These are phyloP conservation scores for Lasioglossum morio DNA, from an alignment of 2,888 invertebrate genomes.

Conservation along the genomic window DNA sequence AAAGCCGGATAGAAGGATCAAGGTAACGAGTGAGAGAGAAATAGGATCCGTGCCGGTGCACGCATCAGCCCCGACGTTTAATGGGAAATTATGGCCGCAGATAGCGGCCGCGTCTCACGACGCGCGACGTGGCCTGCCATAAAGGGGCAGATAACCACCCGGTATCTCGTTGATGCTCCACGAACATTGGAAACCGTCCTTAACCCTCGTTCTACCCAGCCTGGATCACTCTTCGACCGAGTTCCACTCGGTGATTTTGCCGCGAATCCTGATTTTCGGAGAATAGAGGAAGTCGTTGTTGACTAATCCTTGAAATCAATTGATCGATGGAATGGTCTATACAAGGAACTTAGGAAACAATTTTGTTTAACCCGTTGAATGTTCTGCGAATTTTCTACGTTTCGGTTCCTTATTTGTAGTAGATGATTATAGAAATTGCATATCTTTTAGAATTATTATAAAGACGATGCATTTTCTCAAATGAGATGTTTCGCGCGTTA, in stretches of 20 bases:
- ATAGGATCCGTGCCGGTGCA: constrained; percentile 34
- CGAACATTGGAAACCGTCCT: constrained; percentile 57
- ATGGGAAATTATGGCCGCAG: constrained; percentile 79
- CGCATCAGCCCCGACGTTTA: constrained; percentile 74
- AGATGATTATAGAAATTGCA: too few relatives aligned
- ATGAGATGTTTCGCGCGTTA: neutral
- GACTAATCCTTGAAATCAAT: neutral
- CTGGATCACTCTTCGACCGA: neutral
- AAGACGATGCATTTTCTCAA: too few relatives aligned
- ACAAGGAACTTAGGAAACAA: neutral
- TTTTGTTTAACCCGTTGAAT: neutral
- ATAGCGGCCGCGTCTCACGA: constrained; percentile 60
- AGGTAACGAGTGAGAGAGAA: neutral
- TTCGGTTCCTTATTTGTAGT: too few relatives aligned
- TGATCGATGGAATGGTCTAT: neutral
- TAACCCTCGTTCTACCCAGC: neutral
- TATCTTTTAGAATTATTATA: too few relatives aligned
- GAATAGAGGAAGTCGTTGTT: neutral
- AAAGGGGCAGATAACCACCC: constrained; percentile 59
- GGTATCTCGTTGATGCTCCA: constrained; percentile 45
- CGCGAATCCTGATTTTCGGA: neutral
- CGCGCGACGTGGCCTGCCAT: constrained; percentile 50
- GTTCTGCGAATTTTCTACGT: neutral
- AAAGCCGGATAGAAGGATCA: constrained; percentile 38
- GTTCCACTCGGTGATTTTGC: neutral